These are phyloP conservation scores for Exaiptasia diaphana DNA, from an alignment of 64 coral and sea anemone species.

Conservation along the genomic window DNA sequence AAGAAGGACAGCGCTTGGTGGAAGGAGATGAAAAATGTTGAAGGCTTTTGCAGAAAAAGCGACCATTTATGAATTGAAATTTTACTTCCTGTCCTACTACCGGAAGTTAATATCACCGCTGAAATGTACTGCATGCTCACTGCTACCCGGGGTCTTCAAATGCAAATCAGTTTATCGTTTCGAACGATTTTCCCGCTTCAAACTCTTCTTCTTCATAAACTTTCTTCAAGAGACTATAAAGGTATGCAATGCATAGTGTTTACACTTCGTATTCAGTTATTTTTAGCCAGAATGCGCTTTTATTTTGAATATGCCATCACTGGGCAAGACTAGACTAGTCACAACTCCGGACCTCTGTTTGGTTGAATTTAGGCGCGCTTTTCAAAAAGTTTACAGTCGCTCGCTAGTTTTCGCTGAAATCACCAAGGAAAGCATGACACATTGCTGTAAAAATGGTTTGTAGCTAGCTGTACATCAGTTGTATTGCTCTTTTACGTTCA, in stretches of 20 bases:
- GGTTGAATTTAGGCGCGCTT: constrained; percentile 1
- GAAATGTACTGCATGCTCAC: background rate
- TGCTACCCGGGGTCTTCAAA: background rate
- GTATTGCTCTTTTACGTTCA: too few relatives aligned
- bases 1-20: too few relatives aligned
- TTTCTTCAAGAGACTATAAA: background rate
- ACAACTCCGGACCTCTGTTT: background rate
- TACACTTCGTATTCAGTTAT: too few relatives aligned
- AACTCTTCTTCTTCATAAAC: background rate
- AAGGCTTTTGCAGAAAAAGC: too few relatives aligned
- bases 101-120: background rate
- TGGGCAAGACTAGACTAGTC: constrained; percentile 2
- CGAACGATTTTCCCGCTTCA: background rate
- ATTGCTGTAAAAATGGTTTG: background rate
- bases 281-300: background rate
- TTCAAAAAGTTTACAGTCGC: background rate
- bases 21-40: too few relatives aligned
- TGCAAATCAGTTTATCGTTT: background rate
- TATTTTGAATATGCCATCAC: background rate
- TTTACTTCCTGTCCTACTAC: background rate
- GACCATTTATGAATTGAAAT: background rate
- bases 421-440: constrained; percentile 3
- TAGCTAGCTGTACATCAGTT: background rate
- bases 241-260: background rate
- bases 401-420: background rate